Evolutionary conservation across 2,888 invertebrate genomes (phyloP).

Genomic region (Drosophila meridiana): DNA sequence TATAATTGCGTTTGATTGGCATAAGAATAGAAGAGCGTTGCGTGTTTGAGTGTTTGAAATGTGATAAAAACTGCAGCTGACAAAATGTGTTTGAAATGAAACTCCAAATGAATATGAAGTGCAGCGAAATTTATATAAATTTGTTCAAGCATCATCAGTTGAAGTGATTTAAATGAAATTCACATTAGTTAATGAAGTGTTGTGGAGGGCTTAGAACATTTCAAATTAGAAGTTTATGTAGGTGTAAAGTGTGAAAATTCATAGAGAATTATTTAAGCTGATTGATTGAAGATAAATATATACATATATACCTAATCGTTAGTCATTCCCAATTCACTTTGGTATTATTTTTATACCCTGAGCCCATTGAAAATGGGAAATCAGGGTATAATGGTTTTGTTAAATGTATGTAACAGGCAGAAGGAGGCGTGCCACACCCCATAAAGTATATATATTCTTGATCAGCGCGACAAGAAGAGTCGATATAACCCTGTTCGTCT

Average conservation of each 20-base stretch:
- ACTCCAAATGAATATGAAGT: background rate
- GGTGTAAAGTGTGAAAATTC: background rate
- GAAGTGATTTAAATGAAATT: background rate
- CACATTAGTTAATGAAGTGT: slow-evolving; percentile 2
- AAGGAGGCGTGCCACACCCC: too few relatives aligned
- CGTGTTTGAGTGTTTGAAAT: slow-evolving; percentile 25
- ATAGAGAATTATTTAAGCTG: background rate
- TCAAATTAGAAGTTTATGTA: background rate
- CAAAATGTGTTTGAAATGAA: background rate
- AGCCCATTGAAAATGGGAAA: too few relatives aligned
- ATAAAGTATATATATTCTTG: too few relatives aligned
- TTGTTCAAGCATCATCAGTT: slow-evolving; percentile 1
- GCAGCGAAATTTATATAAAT: background rate
- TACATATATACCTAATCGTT: too few relatives aligned
- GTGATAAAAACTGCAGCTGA: slow-evolving; percentile 19
- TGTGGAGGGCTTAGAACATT: too few relatives aligned
- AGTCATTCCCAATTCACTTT: too few relatives aligned
- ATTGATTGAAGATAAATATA: background rate
- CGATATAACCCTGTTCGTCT: too few relatives aligned
- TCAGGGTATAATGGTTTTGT: too few relatives aligned
- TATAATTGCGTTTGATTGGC: slow-evolving; percentile 21
- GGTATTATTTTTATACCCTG: too few relatives aligned
- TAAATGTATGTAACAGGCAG: too few relatives aligned
- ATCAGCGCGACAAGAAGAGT: too few relatives aligned
- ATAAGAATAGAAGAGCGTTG: slow-evolving; percentile 5